Percentiles rank a stretch among this genome's conserved stretches.
Conservation (phyloP, 1,140 invertebrate genomes). For the Drosophila parvula region DNA sequence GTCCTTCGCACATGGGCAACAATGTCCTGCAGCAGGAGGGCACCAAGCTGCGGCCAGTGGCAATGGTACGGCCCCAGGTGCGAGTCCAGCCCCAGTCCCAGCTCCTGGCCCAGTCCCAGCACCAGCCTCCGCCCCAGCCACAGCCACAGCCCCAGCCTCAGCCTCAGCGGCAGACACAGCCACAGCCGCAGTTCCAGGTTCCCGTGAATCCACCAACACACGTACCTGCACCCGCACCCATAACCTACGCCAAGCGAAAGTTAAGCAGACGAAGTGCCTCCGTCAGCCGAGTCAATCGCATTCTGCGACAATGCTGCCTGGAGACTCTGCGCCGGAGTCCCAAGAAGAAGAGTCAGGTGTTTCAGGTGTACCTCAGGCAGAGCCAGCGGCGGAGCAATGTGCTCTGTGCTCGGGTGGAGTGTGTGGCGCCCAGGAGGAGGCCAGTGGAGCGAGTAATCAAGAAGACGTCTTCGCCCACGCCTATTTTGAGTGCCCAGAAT, state of each 20-base stretch:
- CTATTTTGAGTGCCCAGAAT: constrained; percentile 7
- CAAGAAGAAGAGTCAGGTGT: constrained; percentile 32
- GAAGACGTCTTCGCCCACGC: constrained; percentile 7
- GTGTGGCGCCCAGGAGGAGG: constrained; percentile 24
- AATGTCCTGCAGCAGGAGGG: constrained; percentile 40
- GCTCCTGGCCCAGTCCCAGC: constrained; percentile 4
- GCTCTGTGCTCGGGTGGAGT: constrained; percentile 35
- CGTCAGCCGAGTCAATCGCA: constrained; percentile 35
- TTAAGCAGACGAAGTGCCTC: constrained; percentile 41
- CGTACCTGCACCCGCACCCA: constrained; percentile 17
- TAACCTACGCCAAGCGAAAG: constrained; percentile 60
- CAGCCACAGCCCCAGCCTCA: neutral
- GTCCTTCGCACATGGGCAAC: constrained; percentile 76
- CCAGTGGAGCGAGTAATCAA: constrained; percentile 14
- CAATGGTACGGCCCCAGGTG: constrained; percentile 58
- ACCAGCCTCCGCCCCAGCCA: constrained; percentile 6
- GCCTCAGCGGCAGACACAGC: constrained; percentile 8
- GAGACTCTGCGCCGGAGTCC: constrained; percentile 41
- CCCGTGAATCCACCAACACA: constrained; percentile 16
- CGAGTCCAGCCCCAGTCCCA: constrained; percentile 31
- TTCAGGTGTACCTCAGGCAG: constrained; percentile 27
- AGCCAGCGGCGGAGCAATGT: constrained; percentile 21
- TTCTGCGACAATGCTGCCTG: constrained; percentile 47
- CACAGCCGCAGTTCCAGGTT: constrained; percentile 16
- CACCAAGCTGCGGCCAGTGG: constrained; percentile 44